These are phyloP conservation scores for Ageneiosus marmoratus DNA, from an alignment of 2,113 vertebrate species.

Conservation along the genomic window DNA sequence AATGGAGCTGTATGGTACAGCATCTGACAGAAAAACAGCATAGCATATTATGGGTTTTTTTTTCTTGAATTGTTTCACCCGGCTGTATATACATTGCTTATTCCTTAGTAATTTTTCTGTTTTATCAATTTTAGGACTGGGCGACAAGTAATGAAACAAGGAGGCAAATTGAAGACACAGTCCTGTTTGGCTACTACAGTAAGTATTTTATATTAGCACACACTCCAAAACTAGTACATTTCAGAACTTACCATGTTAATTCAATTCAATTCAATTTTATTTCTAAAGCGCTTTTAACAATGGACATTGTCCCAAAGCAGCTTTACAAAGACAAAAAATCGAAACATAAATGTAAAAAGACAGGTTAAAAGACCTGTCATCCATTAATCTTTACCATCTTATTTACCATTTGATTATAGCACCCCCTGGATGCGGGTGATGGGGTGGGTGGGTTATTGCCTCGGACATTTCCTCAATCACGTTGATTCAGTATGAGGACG, in stretches of 20 bases:
- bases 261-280: no score
- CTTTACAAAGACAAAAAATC: no score
- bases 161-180: conserved; percentile 87
- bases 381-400: background rate
- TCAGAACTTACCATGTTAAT: background rate
- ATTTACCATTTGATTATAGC: no score
- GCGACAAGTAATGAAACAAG: conserved; percentile 88
- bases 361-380: background rate
- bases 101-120: conserved; percentile 18
- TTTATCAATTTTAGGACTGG: conserved; percentile 77
- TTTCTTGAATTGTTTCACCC: background rate
- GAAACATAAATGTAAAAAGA: no score
- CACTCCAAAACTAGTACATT: background rate
- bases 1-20: background rate
- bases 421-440: no score
- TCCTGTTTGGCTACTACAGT: conserved; percentile 95
- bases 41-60: background rate
- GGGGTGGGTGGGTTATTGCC: no score
- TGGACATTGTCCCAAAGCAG: no score
- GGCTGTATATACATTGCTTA: background rate
- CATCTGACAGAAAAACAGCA: background rate
- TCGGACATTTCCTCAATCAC: no score
- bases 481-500: no score
- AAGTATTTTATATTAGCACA: conserved; percentile 67
- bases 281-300: no score